Percentiles rank a stretch among this genome's conserved stretches.
These are phyloP conservation scores for Psylliodes chrysocephalus DNA, from an alignment of 2,888 invertebrate species.

Conservation along the genomic window DNA sequence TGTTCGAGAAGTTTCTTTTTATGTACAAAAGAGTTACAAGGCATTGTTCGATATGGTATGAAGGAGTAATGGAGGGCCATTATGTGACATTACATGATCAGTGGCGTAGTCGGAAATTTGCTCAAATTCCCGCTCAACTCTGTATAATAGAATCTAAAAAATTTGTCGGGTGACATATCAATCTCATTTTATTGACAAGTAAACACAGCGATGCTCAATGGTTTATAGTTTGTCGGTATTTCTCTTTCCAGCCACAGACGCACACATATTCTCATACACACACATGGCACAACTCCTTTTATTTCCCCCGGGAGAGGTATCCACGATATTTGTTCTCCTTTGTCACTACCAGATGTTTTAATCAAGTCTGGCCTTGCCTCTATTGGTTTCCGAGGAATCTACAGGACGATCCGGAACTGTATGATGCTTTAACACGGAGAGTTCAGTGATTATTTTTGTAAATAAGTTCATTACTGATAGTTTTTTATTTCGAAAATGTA, in stretches of 20 bases:
- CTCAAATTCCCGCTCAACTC: not conserved
- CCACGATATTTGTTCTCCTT: slow-evolving; percentile 52
- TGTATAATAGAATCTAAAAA: not conserved
- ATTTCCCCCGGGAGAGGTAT: slow-evolving; percentile 49
- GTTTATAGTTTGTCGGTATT: slow-evolving; percentile 21
- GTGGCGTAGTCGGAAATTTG: too few species aligned
- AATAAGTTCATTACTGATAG: too few species aligned
- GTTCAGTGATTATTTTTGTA: too few species aligned
- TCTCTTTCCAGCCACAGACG: slow-evolving; percentile 3
- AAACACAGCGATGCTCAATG: slow-evolving; percentile 3
- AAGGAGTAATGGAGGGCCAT: too few species aligned
- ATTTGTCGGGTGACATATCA: slow-evolving; percentile 17
- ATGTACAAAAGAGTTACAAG: too few species aligned
- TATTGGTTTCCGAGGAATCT: not conserved
- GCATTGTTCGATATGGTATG: too few species aligned
- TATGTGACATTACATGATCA: too few species aligned
- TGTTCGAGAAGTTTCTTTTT: too few species aligned
- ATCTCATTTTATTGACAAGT: slow-evolving; percentile 32
- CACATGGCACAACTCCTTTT: slow-evolving; percentile 25
- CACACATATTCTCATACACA: slow-evolving; percentile 7
- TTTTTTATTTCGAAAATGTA: too few species aligned
- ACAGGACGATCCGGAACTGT: not conserved
- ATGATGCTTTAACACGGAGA: too few species aligned
- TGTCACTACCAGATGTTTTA: slow-evolving; percentile 55
- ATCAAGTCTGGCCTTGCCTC: slow-evolving; percentile 40